A percentile compares a stretch with the other conserved stretches of the same genome.
phyloP scores from a whole-genome alignment of 64 coral and sea anemone species.

The Montipora capricornis region DNA sequence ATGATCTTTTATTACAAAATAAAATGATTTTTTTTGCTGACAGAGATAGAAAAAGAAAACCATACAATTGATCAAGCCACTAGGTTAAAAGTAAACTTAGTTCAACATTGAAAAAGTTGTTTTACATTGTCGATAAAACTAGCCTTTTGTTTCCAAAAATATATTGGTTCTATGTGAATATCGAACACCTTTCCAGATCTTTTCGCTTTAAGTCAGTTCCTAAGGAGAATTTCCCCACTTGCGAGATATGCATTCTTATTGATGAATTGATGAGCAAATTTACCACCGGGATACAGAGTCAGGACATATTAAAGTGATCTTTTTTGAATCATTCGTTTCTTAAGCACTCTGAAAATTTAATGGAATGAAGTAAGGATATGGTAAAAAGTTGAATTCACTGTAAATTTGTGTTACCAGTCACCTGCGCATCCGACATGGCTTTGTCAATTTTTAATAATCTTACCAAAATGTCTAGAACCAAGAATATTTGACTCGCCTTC shows the following conservation, averaged over 20 bases:
- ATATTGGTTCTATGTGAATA: slow-evolving; percentile 37
- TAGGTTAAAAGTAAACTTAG: neutral
- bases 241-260: slow-evolving; percentile 35
- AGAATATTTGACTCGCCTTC: slow-evolving; percentile 31
- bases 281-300: neutral
- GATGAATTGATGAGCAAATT: neutral
- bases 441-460: slow-evolving; percentile 56
- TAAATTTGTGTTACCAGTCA: slow-evolving; percentile 1
- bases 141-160: slow-evolving; percentile 35
- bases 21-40: slow-evolving; percentile 27
- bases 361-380: slow-evolving; percentile 21
- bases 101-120: neutral
- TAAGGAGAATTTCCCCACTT: slow-evolving; percentile 50
- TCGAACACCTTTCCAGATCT: neutral
- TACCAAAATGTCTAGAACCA: slow-evolving; percentile 37
- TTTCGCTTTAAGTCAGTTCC: slow-evolving; percentile 49
- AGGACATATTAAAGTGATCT: too few species aligned
- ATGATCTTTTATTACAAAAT: slow-evolving; percentile 51
- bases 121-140: neutral
- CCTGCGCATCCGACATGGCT: slow-evolving; percentile 13
- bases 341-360: neutral
- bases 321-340: slow-evolving; percentile 4
- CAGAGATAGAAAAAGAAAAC: neutral
- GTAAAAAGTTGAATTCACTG: slow-evolving; percentile 19
- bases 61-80: neutral